These are phyloP conservation scores for Tribolium castaneum DNA, from an alignment of 1,140 invertebrate genomes.

Conservation along the genomic window DNA sequence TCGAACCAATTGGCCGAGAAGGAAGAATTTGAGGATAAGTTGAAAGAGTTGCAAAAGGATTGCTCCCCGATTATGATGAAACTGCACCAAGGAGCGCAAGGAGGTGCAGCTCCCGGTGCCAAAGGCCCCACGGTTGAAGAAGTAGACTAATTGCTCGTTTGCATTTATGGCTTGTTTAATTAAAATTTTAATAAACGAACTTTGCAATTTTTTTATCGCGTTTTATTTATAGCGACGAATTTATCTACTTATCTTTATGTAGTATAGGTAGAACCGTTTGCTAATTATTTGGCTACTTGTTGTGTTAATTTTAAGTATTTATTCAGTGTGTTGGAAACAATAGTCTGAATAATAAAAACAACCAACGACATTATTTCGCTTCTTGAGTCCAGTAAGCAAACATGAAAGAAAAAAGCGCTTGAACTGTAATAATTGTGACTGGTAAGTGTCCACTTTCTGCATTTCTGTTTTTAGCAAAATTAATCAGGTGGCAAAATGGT, in stretches of 20 bases:
- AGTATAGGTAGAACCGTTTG: too few relatives aligned
- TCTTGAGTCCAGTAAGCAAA: too few relatives aligned
- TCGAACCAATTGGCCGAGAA: slow-evolving; percentile 77
- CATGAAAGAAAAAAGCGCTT: too few relatives aligned
- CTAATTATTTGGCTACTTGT: not conserved
- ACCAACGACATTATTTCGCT: not conserved
- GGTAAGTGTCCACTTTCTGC: not conserved
- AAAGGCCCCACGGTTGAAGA: slow-evolving; percentile 77
- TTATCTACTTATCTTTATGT: too few relatives aligned
- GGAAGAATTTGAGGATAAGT: slow-evolving; percentile 79
- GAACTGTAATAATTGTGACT: not conserved
- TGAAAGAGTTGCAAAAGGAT: slow-evolving; percentile 78
- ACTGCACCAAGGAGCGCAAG: slow-evolving; percentile 71
- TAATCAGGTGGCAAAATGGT: slow-evolving; percentile 31
- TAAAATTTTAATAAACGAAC: not conserved
- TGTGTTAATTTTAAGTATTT: not conserved
- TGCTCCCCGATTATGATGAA: slow-evolving; percentile 83
- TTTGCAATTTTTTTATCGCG: not conserved
- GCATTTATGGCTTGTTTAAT: not conserved
- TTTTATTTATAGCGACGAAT: too few relatives aligned
- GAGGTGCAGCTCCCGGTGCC: slow-evolving; percentile 59
- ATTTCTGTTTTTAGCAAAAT: not conserved
- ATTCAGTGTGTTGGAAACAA: not conserved
- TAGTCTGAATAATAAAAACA: not conserved
- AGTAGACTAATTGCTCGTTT: slow-evolving; percentile 66